These are phyloP conservation scores for Chloropsis cyanopogon DNA, from an alignment of 2,113 vertebrate species.

Conservation along the genomic window DNA sequence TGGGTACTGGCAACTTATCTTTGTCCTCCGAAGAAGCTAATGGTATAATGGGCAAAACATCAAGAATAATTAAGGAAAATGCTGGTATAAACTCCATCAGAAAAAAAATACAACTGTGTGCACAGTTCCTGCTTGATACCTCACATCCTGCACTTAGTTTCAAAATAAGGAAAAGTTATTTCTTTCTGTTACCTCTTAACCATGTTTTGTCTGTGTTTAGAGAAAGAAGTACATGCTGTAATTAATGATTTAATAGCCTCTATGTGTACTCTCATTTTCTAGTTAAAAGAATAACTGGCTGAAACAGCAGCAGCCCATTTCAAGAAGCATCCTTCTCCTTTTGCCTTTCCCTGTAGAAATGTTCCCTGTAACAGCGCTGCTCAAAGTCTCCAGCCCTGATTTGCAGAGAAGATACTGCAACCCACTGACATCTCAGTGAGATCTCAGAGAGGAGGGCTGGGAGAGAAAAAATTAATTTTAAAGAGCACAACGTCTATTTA, in stretches of 20 bases:
- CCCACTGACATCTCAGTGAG: background rate
- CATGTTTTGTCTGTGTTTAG: slow-evolving; percentile 14
- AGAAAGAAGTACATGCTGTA: slow-evolving; percentile 7
- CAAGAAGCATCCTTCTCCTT: slow-evolving; percentile 5
- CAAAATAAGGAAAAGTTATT: slow-evolving; percentile 21
- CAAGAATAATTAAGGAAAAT: slow-evolving; percentile 77
- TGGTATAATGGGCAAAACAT: slow-evolving; percentile 76
- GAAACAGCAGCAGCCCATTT: slow-evolving; percentile 22
- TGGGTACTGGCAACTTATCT: slow-evolving; percentile 74
- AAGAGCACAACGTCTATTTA: background rate
- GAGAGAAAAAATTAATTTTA: background rate
- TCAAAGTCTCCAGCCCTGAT: slow-evolving; percentile 17
- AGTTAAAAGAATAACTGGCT: slow-evolving; percentile 6
- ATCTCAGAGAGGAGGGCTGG: background rate
- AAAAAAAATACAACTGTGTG: slow-evolving; percentile 42
- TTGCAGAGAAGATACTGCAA: slow-evolving; percentile 26
- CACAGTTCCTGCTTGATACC: background rate
- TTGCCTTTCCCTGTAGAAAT: slow-evolving; percentile 14
- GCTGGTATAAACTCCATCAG: slow-evolving; percentile 40
- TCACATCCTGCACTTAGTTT: slow-evolving; percentile 20
- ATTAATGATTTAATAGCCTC: slow-evolving; percentile 47
- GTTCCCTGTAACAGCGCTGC: background rate
- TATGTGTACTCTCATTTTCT: slow-evolving; percentile 38
- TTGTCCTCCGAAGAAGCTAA: slow-evolving; percentile 75
- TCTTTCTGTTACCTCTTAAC: slow-evolving; percentile 31